Evolutionary conservation across 1,140 invertebrate species (phyloP), one percentile per base, ranked within the genome.

Genomic region (Drosophila tristis): DNA sequence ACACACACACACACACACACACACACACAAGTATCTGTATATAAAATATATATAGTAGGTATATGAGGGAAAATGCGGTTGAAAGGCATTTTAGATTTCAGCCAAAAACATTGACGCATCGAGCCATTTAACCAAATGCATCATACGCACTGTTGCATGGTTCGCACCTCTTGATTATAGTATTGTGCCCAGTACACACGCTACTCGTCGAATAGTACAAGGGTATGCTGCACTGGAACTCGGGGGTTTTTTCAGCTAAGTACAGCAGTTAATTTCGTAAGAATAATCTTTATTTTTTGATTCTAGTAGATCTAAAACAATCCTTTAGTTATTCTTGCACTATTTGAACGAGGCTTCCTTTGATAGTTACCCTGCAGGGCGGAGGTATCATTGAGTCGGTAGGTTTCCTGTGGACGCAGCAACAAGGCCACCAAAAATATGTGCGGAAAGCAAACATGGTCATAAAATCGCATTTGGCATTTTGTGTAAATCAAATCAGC

Each of bases 101-200:
- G 25, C 16, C 42, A 11, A 45, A 44, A n/a, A 8, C 54, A 16
- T 58, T 58, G 60, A 47, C 49, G 57, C 66, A 76, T 58, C 56
- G 61, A 72, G 58, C 72, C 67, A 55, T 68, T 77, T 64, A 74
- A 77, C 63, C 63, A 81, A 81, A 81, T 81, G 68, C 49, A 81
- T 77, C 61, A 65, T 81, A 82, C 74, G 74, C 78, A 56, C 68
- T 59, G 78, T 70, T 74, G 64, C 64, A 74, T 39, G 42, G 43
- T 59, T 47, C 29, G 57, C 57, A 53, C 72, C 61, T 62, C 31
- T 23, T 26, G 31, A 55, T 50, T 47, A 62, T 43, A 20, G 20
- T 29, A 4, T 4, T 39, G 11, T 13, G 11, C 11, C 11, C 35
- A 13, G 31, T 35, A 35, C 31, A 9, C 31, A 56, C 16, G 48